These are phyloP conservation scores for Sphinx pinastri DNA, from an alignment of 2,888 invertebrate species.

Conservation along the genomic window DNA sequence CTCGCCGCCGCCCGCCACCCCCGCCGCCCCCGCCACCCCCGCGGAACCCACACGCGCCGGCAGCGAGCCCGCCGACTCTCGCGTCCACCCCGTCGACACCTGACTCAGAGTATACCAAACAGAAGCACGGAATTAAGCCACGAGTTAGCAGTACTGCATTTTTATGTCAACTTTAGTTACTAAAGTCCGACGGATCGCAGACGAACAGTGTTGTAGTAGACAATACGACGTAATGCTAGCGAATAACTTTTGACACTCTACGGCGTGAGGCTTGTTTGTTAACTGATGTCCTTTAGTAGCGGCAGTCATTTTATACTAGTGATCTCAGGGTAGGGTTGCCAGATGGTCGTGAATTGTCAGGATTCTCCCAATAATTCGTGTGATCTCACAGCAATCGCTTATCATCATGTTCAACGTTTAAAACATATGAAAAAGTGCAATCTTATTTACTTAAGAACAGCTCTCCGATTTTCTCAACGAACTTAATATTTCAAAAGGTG, in stretches of 20 bases:
- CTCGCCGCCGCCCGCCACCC: conserved; percentile 19
- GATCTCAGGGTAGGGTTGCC: no score
- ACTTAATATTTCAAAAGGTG: no score
- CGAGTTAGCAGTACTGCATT: background rate
- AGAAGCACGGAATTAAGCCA: background rate
- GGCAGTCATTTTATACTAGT: background rate
- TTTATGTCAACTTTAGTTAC: background rate
- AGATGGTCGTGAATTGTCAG: no score
- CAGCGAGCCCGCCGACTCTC: conserved; percentile 45
- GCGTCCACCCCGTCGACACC: conserved; percentile 32
- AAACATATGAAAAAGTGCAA: no score
- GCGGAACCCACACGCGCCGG: conserved; percentile 40
- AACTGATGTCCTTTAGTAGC: background rate
- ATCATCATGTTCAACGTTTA: no score
- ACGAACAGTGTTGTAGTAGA: background rate
- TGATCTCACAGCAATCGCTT: no score
- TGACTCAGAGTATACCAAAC: conserved; percentile 29
- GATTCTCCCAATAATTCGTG: no score
- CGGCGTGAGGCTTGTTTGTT: background rate
- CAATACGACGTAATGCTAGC: background rate
- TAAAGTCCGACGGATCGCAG: background rate
- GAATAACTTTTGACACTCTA: background rate
- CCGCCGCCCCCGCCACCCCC: conserved; percentile 25
- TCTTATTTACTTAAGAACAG: no score
- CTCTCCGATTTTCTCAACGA: no score